Evolutionary conservation across 92 coral and sea anemone species (phyloP).

Genomic region (Epizoanthus fatuus): DNA sequence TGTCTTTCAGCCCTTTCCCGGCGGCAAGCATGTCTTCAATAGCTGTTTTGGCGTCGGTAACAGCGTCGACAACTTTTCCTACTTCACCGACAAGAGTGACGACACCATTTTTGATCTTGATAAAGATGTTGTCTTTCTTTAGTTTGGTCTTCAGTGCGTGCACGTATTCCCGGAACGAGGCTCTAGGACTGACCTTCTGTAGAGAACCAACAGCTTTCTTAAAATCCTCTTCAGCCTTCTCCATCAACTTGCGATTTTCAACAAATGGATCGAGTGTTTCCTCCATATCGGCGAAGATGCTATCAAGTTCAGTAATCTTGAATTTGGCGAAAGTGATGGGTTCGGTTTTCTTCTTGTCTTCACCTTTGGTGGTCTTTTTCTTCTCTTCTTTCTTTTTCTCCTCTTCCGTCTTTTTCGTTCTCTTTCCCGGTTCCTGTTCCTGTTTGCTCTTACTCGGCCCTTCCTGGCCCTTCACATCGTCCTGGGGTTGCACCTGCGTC

Average conservation of each 20-base stretch:
- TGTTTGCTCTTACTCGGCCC: too few species aligned
- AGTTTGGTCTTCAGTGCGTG: conserved; percentile 69
- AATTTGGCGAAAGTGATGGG: conserved; percentile 50
- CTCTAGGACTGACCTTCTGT: conserved; percentile 65
- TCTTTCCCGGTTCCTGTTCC: too few species aligned
- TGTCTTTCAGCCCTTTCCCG: conserved; percentile 66
- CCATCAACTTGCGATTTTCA: conserved; percentile 72
- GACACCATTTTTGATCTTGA: conserved; percentile 87
- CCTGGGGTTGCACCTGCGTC: too few species aligned
- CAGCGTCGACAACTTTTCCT: conserved; percentile 57
- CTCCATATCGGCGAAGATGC: conserved; percentile 70
- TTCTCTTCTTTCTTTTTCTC: too few species aligned
- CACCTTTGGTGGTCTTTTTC: too few species aligned
- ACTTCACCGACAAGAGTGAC: conserved; percentile 68
- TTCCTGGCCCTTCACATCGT: too few species aligned
- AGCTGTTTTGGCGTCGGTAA: conserved; percentile 67
- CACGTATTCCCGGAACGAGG: conserved; percentile 75
- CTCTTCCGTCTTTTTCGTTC: too few species aligned
- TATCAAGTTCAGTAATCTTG: conserved; percentile 76
- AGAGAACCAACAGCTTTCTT: conserved; percentile 77
- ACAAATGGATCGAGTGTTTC: conserved; percentile 80
- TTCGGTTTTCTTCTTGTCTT: not conserved
- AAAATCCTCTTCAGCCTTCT: conserved; percentile 73
- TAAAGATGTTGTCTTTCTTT: conserved; percentile 72
- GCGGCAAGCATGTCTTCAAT: conserved; percentile 65